phyloP scores from a whole-genome alignment of 1,140 invertebrate genomes.

The Apolygus lucorum region DNA sequence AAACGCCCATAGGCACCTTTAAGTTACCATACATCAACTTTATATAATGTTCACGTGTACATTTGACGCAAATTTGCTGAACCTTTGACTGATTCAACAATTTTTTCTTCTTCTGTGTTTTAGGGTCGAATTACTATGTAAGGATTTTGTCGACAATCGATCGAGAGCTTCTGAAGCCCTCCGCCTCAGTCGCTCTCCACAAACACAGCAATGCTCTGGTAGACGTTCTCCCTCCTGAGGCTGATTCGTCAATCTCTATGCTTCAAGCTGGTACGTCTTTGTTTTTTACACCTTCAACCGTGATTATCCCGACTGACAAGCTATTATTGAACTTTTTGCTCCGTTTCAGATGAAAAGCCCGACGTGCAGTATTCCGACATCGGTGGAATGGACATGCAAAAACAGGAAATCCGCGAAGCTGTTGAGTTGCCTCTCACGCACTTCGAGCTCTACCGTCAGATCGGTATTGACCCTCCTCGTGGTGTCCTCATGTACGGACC shows the following conservation, averaged over 20 bases:
- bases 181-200: constrained; percentile 91
- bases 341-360: constrained; percentile 91
- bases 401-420: constrained; percentile 97
- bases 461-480: constrained; percentile 90
- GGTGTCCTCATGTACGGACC: constrained; percentile 98
- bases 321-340: not conserved
- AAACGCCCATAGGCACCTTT: not conserved
- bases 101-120: constrained; percentile 14
- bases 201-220: constrained; percentile 97
- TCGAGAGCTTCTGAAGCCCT: constrained; percentile 88
- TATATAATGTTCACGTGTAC: too few species aligned
- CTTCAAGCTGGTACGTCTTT: constrained; percentile 75
- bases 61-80: too few species aligned
- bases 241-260: constrained; percentile 97
- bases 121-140: constrained; percentile 94
- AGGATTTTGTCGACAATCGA: constrained; percentile 94
- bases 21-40: too few species aligned
- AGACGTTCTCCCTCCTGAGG: constrained; percentile 93
- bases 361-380: constrained; percentile 96
- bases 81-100: too few species aligned
- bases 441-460: constrained; percentile 98
- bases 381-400: constrained; percentile 99
- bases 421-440: constrained; percentile 97
- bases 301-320: not conserved
- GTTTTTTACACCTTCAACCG: too few species aligned